Percentiles rank a stretch among this genome's conserved stretches.
These are phyloP conservation scores for Gobionotothen gibberifrons DNA, from an alignment of 2,797 vertebrate species.

Conservation along the genomic window DNA sequence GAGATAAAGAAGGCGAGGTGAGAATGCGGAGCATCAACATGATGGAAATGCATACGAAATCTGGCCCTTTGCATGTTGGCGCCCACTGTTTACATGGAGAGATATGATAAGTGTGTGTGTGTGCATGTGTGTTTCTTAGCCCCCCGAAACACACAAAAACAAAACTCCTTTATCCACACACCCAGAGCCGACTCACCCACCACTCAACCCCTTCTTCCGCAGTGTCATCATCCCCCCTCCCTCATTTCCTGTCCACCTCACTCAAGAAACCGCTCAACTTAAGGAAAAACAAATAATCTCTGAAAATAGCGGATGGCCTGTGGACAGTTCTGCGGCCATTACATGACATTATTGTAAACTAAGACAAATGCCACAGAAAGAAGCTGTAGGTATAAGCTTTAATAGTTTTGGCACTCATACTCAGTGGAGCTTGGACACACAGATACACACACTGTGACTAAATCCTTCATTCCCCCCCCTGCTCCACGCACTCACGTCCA, in stretches of 20 bases:
- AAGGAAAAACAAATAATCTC: constrained; percentile 64
- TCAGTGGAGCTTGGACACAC: constrained; percentile 13
- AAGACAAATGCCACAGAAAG: constrained; percentile 55
- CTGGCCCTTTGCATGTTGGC: constrained; percentile 77
- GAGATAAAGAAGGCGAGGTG: constrained; percentile 40
- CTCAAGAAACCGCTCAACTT: constrained; percentile 56
- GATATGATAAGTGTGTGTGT: constrained; percentile 76
- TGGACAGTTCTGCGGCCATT: constrained; percentile 53
- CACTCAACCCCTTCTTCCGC: constrained; percentile 44
- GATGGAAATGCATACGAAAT: constrained; percentile 73
- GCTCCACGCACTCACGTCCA: constrained; percentile 71
- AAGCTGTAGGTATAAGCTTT: constrained; percentile 39
- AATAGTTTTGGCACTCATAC: constrained; percentile 38
- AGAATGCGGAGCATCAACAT: constrained; percentile 43
- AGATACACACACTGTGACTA: constrained; percentile 56
- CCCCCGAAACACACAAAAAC: constrained; percentile 47
- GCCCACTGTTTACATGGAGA: constrained; percentile 64
- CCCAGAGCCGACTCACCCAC: constrained; percentile 43
- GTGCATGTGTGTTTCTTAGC: background rate
- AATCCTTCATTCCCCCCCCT: constrained; percentile 63
- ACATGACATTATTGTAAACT: constrained; percentile 59
- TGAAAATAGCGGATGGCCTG: constrained; percentile 56
- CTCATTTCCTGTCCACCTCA: constrained; percentile 66
- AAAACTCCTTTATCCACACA: constrained; percentile 42
- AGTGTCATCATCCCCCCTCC: constrained; percentile 44